Evolutionary conservation across 2,888 invertebrate species (phyloP), one percentile per base, ranked within the genome.

Genomic region (Drosophila longiperda): DNA sequence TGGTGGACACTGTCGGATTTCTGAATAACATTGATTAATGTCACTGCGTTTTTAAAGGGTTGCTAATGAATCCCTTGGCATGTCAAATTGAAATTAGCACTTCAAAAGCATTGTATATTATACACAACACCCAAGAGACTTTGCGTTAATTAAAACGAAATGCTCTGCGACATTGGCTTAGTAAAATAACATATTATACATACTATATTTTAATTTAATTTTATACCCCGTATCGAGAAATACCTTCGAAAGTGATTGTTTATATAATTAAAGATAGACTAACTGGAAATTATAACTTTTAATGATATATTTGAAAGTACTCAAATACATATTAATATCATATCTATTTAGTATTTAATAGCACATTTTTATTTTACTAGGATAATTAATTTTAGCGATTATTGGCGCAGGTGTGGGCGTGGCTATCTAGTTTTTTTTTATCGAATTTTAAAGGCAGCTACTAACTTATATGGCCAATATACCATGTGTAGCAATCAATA

Each of bases 21-120:
- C 85, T 82, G 74, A 53, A 54, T 63, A 73, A 70, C 71, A 54
- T 62, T 71, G 68, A 74, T 64, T 64, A 66, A 73, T 75, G 72
- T 26, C 36, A 8, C 48, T 55, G 50, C 63, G 58, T 83, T 82
- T 82, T 82, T 83, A 87, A 87, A 75, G 84, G 75, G 66, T 72
- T 81, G 78, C 75, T 78, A 71, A 82, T 84, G 68, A 71, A 57
- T 67, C 57, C 63, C 20, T 29, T 57, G 36, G 42, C 58, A 15
- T n/a, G 38, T 50, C 61, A 52, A 66, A 57, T 55, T 66, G 26
- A 63, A 70, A 69, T 79, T 85, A 86, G 58, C 54, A 9, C 26
- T 54, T 69, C 71, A 81, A 82, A 78, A 77, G 75, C 50, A 26
- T 42, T 33, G n/a, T 49, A 60, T 53, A 67, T 12, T 26, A 12